phyloP scores from a whole-genome alignment of 2,888 invertebrate species.

The Nymphalis polychloros region DNA sequence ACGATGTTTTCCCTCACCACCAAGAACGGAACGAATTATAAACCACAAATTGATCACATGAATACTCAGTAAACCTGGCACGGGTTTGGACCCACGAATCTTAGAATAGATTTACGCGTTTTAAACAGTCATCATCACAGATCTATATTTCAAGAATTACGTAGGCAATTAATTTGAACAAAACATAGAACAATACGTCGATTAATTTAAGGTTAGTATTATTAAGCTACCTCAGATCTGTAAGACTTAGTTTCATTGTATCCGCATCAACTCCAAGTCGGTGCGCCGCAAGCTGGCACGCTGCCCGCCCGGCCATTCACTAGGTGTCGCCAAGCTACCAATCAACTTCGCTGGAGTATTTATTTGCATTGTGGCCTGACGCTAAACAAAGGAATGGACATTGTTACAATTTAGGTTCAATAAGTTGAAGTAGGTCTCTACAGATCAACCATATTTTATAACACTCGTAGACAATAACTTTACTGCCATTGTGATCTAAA shows the following conservation, averaged over 20 bases:
- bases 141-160: no score
- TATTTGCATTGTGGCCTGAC: background rate
- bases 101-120: no score
- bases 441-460: no score
- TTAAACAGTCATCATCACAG: no score
- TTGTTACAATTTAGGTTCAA: background rate
- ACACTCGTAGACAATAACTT: no score
- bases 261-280: constrained; percentile 2
- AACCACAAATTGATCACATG: no score
- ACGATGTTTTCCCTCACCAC: no score
- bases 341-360: constrained; percentile 6
- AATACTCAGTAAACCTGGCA: no score
- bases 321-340: constrained; percentile 8
- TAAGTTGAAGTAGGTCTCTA: background rate
- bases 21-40: no score
- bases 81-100: no score
- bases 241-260: background rate
- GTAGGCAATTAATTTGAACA: no score
- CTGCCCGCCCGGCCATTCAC: constrained; percentile 3
- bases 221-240: background rate
- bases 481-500: background rate
- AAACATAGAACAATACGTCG: background rate
- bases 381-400: constrained; percentile 3
- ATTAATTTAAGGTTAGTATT: constrained; percentile 1
- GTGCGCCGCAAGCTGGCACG: constrained; percentile 7